phyloP scores from a whole-genome alignment of 2,888 invertebrate genomes.

The Synanthedon tipuliformis region DNA sequence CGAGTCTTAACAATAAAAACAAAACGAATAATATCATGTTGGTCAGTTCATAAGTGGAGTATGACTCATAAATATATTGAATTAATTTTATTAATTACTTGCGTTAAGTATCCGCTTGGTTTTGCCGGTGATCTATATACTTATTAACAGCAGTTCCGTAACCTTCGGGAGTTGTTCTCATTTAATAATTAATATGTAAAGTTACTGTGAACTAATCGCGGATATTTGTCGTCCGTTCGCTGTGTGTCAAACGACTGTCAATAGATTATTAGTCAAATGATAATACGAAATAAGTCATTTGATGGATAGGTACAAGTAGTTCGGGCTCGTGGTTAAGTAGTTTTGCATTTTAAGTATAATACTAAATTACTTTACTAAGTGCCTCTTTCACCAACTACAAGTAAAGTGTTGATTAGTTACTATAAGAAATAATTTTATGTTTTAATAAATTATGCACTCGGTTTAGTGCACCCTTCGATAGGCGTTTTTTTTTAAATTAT shows the following conservation, averaged over 20 bases:
- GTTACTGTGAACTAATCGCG: conserved; percentile 50
- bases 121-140: conserved; percentile 23
- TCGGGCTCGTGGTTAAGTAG: background rate
- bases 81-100: conserved; percentile 16
- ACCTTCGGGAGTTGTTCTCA: conserved; percentile 33
- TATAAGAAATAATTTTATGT: no score
- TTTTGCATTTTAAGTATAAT: background rate
- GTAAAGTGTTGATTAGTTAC: no score
- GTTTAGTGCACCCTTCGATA: no score
- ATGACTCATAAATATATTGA: conserved; percentile 8
- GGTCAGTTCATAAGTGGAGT: conserved; percentile 8
- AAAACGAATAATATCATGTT: conserved; percentile 1
- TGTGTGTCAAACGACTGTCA: conserved; percentile 23
- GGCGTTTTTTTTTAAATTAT: no score
- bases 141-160: conserved; percentile 38
- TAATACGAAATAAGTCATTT: conserved; percentile 9
- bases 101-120: conserved; percentile 23
- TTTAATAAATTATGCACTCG: no score
- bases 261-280: conserved; percentile 19
- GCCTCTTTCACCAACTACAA: no score
- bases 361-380: no score
- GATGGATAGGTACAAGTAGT: background rate
- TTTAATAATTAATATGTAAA: conserved; percentile 56
- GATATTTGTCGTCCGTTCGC: conserved; percentile 30
- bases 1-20: no score